Percentiles rank a stretch among this genome's conserved stretches.
phyloP scores from a whole-genome alignment of 2,888 invertebrate genomes.

The Aspidapion aeneum region DNA sequence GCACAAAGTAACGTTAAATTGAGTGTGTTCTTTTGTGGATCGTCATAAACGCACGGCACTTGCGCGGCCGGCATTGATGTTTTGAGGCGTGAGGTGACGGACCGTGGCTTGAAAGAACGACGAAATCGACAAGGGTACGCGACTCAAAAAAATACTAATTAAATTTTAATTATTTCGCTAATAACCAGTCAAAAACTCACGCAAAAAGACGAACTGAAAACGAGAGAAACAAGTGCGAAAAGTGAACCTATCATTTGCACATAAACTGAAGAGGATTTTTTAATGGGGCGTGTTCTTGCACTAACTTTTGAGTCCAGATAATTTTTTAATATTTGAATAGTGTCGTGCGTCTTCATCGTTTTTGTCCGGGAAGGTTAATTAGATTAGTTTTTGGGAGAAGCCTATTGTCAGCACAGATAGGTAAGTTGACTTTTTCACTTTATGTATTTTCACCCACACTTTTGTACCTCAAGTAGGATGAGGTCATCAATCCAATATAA shows the following conservation, averaged over 20 bases:
- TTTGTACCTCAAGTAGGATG: not conserved
- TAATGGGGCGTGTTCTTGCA: slow-evolving; percentile 21
- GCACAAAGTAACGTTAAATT: too few species aligned
- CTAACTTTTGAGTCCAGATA: not conserved
- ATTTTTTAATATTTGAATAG: slow-evolving; percentile 20
- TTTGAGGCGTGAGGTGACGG: slow-evolving; percentile 16
- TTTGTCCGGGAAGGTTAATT: not conserved
- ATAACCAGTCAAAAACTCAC: not conserved
- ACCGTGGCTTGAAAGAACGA: slow-evolving; percentile 29
- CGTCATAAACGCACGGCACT: not conserved
- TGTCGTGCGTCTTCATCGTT: slow-evolving; percentile 13
- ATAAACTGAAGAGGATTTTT: not conserved
- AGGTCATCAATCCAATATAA: not conserved
- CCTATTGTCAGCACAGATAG: not conserved
- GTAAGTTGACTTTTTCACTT: not conserved
- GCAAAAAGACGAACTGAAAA: not conserved
- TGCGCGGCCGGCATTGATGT: not conserved
- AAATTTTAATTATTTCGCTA: slow-evolving; percentile 3
- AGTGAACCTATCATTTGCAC: not conserved
- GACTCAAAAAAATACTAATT: slow-evolving; percentile 31
- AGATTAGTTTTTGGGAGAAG: not conserved
- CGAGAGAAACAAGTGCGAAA: not conserved
- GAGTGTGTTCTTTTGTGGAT: not conserved
- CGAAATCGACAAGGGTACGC: slow-evolving; percentile 41
- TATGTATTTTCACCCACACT: not conserved